Evolutionary conservation across 2,888 invertebrate species (phyloP).

Genomic region (Eupithecia abbreviata): DNA sequence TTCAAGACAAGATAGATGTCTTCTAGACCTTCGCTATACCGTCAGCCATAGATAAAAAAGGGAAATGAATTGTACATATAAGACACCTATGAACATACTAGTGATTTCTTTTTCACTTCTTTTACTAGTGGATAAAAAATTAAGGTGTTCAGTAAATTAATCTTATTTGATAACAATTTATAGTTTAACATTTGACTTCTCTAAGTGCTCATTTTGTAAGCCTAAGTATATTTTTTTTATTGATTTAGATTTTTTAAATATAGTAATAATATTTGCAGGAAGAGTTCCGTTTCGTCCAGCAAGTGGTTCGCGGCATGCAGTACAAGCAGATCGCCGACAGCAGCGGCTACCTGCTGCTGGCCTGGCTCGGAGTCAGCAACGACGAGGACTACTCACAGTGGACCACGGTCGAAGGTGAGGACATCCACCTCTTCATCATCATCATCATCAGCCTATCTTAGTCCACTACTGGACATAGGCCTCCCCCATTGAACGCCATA

Average conservation of each 20-base stretch:
- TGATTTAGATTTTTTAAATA: background rate
- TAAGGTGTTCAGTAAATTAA: no score
- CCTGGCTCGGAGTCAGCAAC: slow-evolving; percentile 72
- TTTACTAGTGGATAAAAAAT: no score
- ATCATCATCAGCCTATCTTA: no score
- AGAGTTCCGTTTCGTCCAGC: slow-evolving; percentile 66
- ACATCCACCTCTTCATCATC: background rate
- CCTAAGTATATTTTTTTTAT: no score
- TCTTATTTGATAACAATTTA: no score
- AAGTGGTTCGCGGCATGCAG: slow-evolving; percentile 63
- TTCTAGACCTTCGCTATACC: background rate
- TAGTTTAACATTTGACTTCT: no score
- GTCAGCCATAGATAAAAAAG: background rate
- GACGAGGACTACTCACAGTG: slow-evolving; percentile 59
- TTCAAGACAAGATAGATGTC: background rate
- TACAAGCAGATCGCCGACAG: slow-evolving; percentile 55
- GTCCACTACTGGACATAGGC: no score
- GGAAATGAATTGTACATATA: no score
- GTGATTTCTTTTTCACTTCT: no score
- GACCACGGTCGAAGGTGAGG: slow-evolving; percentile 67
- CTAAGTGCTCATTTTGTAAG: no score
- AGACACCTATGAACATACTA: no score
- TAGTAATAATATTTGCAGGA: slow-evolving; percentile 53
- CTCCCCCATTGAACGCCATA: no score
- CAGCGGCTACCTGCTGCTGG: slow-evolving; percentile 57